Evolutionary conservation across 2,888 invertebrate species (phyloP).

Genomic region (Eutolmus rufibarbis): DNA sequence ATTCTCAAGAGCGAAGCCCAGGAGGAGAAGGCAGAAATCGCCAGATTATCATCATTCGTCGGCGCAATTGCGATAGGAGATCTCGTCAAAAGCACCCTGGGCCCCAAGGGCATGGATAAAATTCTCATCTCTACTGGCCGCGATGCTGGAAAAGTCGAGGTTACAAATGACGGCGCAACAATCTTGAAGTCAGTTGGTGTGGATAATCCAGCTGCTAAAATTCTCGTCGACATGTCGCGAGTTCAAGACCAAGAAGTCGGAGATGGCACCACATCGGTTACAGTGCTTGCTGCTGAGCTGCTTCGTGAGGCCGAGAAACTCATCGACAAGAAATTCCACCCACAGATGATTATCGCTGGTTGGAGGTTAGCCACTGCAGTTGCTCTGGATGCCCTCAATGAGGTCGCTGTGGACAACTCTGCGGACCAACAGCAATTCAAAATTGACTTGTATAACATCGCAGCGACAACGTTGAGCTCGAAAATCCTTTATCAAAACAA

Average conservation of each 20-base stretch:
- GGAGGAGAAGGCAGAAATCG: conserved; percentile 97
- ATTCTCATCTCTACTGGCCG: conserved; percentile 83
- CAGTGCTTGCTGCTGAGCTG: conserved; percentile 89
- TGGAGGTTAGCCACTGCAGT: conserved; percentile 89
- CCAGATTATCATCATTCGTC: conserved; percentile 96
- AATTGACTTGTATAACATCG: conserved; percentile 93
- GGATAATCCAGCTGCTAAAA: conserved; percentile 98
- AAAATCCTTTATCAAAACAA: conserved; percentile 98
- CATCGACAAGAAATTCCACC: conserved; percentile 93
- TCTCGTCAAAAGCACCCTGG: conserved; percentile 95
- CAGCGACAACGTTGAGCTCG: conserved; percentile 95
- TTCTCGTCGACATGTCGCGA: conserved; percentile 97
- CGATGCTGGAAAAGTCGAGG: conserved; percentile 85
- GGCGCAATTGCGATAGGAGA: conserved; percentile 99
- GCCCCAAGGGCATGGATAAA: conserved; percentile 99
- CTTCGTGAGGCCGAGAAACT: conserved; percentile 94
- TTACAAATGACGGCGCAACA: conserved; percentile 99
- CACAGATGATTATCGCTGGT: conserved; percentile 96
- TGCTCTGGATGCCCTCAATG: conserved; percentile 82
- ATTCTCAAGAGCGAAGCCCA: conserved; percentile 96
- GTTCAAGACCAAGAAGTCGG: conserved; percentile 99
- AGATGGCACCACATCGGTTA: conserved; percentile 99
- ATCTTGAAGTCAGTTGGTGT: conserved; percentile 96
- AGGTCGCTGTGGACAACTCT: conserved; percentile 83
- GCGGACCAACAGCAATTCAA: conserved; percentile 78